A percentile compares a stretch with the other conserved stretches of the same genome.
Evolutionary conservation across 2,797 vertebrate species (phyloP).

Genomic region (Dipus sagitta): DNA sequence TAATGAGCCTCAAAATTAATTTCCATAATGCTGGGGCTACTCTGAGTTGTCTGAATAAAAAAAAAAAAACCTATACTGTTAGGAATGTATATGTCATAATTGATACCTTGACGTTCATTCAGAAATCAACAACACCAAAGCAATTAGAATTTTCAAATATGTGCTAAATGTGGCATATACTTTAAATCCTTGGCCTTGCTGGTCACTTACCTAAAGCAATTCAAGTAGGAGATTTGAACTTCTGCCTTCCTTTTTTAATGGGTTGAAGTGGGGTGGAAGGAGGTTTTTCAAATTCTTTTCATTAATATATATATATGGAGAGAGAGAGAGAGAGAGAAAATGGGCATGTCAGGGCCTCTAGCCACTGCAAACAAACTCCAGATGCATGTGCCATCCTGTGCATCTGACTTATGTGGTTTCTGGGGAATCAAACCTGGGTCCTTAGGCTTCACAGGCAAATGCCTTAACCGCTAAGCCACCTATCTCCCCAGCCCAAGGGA

Average conservation of each 20-base stretch:
- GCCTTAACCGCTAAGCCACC: too few species aligned
- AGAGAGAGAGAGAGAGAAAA: too few species aligned
- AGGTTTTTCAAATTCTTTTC: not conserved
- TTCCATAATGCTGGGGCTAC: constrained; percentile 40
- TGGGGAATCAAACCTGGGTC: too few species aligned
- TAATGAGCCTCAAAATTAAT: constrained; percentile 70
- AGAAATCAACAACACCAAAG: constrained; percentile 1
- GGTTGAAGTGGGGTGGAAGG: not conserved
- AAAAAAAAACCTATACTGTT: constrained; percentile 38
- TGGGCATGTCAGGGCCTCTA: too few species aligned
- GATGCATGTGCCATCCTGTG: too few species aligned
- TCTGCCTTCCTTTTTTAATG: not conserved
- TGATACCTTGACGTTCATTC: constrained; percentile 53
- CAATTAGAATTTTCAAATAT: constrained; percentile 32
- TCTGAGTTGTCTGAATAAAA: not conserved
- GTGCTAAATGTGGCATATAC: not conserved
- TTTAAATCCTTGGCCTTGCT: not conserved
- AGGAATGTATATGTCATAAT: constrained; percentile 51
- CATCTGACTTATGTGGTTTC: too few species aligned
- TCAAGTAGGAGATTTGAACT: not conserved
- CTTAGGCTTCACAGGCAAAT: too few species aligned
- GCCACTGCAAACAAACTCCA: too few species aligned
- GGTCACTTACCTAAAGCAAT: not conserved
- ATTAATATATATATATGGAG: too few species aligned
- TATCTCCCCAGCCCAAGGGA: too few species aligned